Base-by-base conservation (phyloP, 2,888 invertebrate genomes). In the Drosophila nigricruria region DNA sequence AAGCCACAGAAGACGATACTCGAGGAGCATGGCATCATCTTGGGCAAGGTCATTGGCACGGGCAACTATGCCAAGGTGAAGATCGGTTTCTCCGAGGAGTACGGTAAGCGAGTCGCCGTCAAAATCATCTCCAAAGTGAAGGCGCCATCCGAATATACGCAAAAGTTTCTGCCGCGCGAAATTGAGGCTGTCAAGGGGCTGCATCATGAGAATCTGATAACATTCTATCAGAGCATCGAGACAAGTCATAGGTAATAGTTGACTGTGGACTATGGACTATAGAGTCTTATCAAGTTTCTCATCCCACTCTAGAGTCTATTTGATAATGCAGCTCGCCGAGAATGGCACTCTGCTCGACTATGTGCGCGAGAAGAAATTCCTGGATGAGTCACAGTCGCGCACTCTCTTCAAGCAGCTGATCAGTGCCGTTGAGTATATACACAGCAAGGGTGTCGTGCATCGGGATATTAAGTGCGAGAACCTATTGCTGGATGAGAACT, bases 381-480 rank as follows among this genome's bases (percentile, higher is more conserved):
- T 97, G 47, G 96, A 96, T 63, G 97, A 97, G 90, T 27, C 80
- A 0, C 94, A 95, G 77, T 94, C 96, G 3, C 94, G 95, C 38
- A 94, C 94, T 43, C 96, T 96, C 94, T 97, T 96, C 87, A 93
- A 94, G 18, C 96, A 97, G 90, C 93, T 97, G 34, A 94, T 96
- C 0, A 95, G 95, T 81, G 96, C 95, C 3, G 94, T 97, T 0
- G 95, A 96, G 77, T 97, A 97, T 90, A 97, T 97, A 80, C 97
- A 97, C 87, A 95, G 95, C 62, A 94, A 95, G 80, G 96, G 96
- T 16, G 96, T 97, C 12, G 97, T 96, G 10, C 97, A 97, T 73
- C 94, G 96, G 81, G 97, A 97, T 81, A 96, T 97, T 65, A 97
- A 97, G 93, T 97, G 97, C 88, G 97, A 97, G 92, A 97, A 97